These are phyloP conservation scores for Zosterops hypoxanthus DNA, from an alignment of 2,113 vertebrate species.

Conservation along the genomic window DNA sequence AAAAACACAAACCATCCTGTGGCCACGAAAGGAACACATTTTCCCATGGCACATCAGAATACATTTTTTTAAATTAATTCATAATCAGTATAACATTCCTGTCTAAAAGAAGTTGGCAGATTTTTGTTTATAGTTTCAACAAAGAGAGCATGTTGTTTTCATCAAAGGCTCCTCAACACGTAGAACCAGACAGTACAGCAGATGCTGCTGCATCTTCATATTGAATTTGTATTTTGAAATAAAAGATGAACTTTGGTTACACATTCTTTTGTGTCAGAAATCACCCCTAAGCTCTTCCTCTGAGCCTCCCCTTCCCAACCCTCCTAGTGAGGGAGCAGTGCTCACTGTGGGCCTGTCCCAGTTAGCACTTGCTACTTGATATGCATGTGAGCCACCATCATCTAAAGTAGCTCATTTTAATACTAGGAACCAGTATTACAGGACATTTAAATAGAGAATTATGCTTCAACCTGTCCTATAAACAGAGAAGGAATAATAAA, in stretches of 20 bases:
- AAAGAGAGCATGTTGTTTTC: constrained; percentile 1
- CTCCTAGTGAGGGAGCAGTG: not conserved
- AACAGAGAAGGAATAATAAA: not conserved
- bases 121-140: constrained; percentile 18
- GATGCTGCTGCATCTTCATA: not conserved
- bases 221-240: not conserved
- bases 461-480: not conserved
- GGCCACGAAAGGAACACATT: not conserved
- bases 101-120: not conserved
- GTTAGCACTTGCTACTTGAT: not conserved
- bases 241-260: not conserved
- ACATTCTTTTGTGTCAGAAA: constrained; percentile 7
- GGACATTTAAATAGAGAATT: not conserved
- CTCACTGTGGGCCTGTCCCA: not conserved
- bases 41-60: not conserved
- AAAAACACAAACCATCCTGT: not conserved
- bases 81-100: not conserved
- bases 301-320: not conserved
- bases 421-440: not conserved
- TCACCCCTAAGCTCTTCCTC: constrained; percentile 33
- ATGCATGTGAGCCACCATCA: not conserved
- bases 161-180: constrained; percentile 3
- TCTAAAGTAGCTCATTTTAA: not conserved
- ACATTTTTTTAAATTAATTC: not conserved
- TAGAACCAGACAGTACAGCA: not conserved